These are phyloP conservation scores for Mesocentrotus franciscanus DNA, from an alignment of 53 echinoderm and acorn worm species.

Conservation along the genomic window DNA sequence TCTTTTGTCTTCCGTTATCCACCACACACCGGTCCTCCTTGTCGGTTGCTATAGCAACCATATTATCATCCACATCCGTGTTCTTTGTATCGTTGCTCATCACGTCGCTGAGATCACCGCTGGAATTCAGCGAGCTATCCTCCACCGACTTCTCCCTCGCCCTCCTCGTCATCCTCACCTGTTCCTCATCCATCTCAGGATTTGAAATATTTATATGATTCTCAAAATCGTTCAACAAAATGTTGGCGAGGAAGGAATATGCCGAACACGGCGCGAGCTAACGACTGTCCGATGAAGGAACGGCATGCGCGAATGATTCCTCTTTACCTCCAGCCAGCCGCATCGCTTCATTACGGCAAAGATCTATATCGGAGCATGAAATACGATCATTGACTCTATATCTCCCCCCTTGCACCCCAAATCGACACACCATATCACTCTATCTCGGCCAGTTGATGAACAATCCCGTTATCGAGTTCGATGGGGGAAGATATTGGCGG, in stretches of 20 bases:
- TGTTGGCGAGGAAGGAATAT: background rate
- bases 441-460: constrained; percentile 43
- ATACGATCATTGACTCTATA: background rate
- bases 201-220: background rate
- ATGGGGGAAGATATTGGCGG: background rate
- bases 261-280: background rate
- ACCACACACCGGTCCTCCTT: background rate
- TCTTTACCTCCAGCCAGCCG: background rate
- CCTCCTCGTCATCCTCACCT: constrained; percentile 35
- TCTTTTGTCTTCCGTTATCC: background rate
- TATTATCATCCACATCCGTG: constrained; percentile 44
- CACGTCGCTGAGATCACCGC: constrained; percentile 51
- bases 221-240: background rate
- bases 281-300: background rate
- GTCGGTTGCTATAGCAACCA: constrained; percentile 40
- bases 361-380: background rate
- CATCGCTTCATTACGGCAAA: background rate
- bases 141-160: background rate
- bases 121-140: constrained; percentile 11
- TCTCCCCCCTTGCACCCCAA: background rate
- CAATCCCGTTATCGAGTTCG: constrained; percentile 21
- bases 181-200: constrained; percentile 3
- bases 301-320: background rate
- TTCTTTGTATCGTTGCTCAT: constrained; percentile 62
- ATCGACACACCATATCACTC: background rate